Evolutionary conservation across 53 echinoderm and acorn worm species (phyloP).

Genomic region (Zoroaster sp.): DNA sequence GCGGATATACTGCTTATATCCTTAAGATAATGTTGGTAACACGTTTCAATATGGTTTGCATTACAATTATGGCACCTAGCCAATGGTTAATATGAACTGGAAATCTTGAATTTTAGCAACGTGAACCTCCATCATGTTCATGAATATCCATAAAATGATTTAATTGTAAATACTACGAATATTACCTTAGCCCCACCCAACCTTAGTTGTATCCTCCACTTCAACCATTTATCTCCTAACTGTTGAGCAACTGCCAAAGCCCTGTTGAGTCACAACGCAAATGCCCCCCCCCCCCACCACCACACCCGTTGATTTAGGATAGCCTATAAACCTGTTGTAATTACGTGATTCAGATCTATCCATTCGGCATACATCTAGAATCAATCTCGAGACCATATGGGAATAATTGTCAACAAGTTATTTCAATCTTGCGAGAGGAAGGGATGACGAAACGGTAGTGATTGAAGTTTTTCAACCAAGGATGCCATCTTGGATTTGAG

Average conservation of each 20-base stretch:
- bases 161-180: no score
- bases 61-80: not conserved
- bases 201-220: no score
- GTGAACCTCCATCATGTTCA: no score
- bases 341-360: not conserved
- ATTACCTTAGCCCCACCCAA: no score
- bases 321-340: not conserved
- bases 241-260: not conserved
- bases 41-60: not conserved
- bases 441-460: conserved; percentile 3
- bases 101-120: no score
- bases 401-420: not conserved
- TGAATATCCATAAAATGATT: no score
- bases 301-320: not conserved
- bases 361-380: not conserved
- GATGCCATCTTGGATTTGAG: not conserved
- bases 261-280: not conserved
- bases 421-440: not conserved
- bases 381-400: not conserved
- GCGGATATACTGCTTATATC: not conserved
- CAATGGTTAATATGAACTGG: no score
- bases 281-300: not conserved
- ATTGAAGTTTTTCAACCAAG: not conserved
- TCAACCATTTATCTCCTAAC: no score
- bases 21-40: not conserved